These are phyloP conservation scores for Heliangelus exortis DNA, from an alignment of 2,797 vertebrate species.

Conservation along the genomic window DNA sequence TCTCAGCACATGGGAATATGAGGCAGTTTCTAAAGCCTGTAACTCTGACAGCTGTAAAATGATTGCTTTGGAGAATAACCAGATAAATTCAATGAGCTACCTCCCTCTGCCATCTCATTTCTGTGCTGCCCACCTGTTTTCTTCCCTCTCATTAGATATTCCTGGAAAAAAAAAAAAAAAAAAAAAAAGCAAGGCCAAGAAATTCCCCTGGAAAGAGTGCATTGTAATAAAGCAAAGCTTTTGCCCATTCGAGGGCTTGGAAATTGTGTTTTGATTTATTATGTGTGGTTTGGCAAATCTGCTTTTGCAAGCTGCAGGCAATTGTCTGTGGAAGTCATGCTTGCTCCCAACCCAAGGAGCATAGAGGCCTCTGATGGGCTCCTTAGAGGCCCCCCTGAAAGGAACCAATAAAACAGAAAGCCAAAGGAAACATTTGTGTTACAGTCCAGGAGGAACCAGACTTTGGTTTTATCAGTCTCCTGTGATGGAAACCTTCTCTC, in stretches of 20 bases:
- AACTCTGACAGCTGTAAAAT: not conserved
- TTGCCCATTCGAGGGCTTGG: not conserved
- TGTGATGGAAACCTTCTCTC: not conserved
- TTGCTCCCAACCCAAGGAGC: not conserved
- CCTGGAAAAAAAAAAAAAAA: not conserved
- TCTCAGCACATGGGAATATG: not conserved
- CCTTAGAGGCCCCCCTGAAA: not conserved
- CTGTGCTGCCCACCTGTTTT: not conserved
- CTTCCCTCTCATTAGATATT: not conserved
- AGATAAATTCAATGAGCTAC: not conserved
- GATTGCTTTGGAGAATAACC: not conserved
- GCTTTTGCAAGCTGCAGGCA: constrained; percentile 44
- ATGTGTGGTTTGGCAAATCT: constrained; percentile 59
- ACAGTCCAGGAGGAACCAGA: constrained; percentile 32
- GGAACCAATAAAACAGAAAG: constrained; percentile 39
- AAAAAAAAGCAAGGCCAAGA: not conserved
- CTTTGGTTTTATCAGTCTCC: constrained; percentile 55
- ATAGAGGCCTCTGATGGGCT: constrained; percentile 21
- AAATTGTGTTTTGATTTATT: constrained; percentile 65
- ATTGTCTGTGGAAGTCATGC: constrained; percentile 45
- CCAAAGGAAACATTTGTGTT: constrained; percentile 66
- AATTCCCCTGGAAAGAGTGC: not conserved
- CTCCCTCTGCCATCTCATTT: not conserved
- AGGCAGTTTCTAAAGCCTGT: not conserved
- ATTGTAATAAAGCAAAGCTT: not conserved